Evolutionary conservation across 2,113 vertebrate genomes (phyloP).

Genomic region (Periophthalmodon schlosseri): DNA sequence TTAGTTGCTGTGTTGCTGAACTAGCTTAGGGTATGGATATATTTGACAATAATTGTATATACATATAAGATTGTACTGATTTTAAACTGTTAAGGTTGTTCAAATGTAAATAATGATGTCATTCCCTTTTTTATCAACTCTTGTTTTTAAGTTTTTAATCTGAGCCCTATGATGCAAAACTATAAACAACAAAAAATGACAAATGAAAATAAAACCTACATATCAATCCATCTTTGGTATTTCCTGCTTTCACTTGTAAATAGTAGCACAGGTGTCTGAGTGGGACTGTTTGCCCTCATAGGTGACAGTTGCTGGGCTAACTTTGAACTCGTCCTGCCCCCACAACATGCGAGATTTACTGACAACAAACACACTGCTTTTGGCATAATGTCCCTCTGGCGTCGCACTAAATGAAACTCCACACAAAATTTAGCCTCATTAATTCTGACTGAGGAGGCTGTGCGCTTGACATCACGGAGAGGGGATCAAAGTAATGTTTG

Average conservation of each 20-base stretch:
- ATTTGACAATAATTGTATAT: neutral
- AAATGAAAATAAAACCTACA: neutral
- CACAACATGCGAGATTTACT: slow-evolving; percentile 24
- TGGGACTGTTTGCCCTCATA: slow-evolving; percentile 41
- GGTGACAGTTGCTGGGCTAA: slow-evolving; percentile 41
- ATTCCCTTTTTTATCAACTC: neutral
- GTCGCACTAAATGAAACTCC: slow-evolving; percentile 23
- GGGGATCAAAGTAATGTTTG: slow-evolving; percentile 42
- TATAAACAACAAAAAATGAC: neutral
- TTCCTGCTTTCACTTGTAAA: slow-evolving; percentile 18
- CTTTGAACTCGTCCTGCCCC: slow-evolving; percentile 51
- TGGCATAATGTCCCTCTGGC: slow-evolving; percentile 20
- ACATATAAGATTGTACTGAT: neutral
- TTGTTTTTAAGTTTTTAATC: slow-evolving; percentile 6
- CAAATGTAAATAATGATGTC: neutral
- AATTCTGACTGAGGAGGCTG: slow-evolving; percentile 22
- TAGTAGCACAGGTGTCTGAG: slow-evolving; percentile 34
- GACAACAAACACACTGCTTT: slow-evolving; percentile 47
- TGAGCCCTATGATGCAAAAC: slow-evolving; percentile 20
- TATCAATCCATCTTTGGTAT: neutral
- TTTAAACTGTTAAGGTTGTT: neutral
- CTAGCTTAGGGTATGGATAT: neutral
- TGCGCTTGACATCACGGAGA: slow-evolving; percentile 29
- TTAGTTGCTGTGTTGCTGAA: neutral
- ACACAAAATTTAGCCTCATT: slow-evolving; percentile 38